These are phyloP conservation scores for Aphodius sticticus DNA, from an alignment of 2,888 invertebrate species.

Conservation along the genomic window DNA sequence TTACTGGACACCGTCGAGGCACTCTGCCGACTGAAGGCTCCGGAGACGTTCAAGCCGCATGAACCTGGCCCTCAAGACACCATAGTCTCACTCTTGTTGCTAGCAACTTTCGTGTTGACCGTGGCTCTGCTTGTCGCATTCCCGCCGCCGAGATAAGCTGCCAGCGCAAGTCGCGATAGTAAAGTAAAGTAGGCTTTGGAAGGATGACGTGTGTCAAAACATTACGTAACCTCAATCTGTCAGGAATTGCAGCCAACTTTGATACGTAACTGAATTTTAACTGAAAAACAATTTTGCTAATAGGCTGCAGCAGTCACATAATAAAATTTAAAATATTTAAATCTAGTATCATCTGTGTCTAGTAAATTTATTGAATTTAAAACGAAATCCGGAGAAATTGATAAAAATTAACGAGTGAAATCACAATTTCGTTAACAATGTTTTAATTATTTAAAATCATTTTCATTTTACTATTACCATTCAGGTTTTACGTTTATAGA, in stretches of 20 bases:
- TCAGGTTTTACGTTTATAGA: too few species aligned
- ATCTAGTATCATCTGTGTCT: too few species aligned
- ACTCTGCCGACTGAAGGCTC: conserved; percentile 51
- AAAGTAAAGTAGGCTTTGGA: background rate
- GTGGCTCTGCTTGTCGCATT: conserved; percentile 61
- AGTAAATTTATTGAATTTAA: too few species aligned
- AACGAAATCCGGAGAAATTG: too few species aligned
- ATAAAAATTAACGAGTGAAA: too few species aligned
- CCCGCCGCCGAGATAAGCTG: conserved; percentile 60
- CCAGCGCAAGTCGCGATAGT: background rate
- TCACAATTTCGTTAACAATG: too few species aligned
- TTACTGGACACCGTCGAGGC: conserved; percentile 56
- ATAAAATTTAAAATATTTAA: too few species aligned
- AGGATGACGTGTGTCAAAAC: background rate
- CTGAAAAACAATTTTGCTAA: conserved; percentile 11
- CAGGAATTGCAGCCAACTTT: background rate
- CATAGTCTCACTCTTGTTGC: conserved; percentile 63
- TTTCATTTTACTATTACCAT: too few species aligned
- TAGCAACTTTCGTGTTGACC: conserved; percentile 60
- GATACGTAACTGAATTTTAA: background rate
- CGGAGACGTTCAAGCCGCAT: conserved; percentile 43
- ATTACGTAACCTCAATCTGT: conserved; percentile 8
- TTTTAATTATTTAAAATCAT: too few species aligned
- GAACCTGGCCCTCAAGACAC: conserved; percentile 57
- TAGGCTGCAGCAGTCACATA: too few species aligned